Base-by-base conservation (phyloP, 2,888 invertebrate genomes). In the Clostera curtula region DNA sequence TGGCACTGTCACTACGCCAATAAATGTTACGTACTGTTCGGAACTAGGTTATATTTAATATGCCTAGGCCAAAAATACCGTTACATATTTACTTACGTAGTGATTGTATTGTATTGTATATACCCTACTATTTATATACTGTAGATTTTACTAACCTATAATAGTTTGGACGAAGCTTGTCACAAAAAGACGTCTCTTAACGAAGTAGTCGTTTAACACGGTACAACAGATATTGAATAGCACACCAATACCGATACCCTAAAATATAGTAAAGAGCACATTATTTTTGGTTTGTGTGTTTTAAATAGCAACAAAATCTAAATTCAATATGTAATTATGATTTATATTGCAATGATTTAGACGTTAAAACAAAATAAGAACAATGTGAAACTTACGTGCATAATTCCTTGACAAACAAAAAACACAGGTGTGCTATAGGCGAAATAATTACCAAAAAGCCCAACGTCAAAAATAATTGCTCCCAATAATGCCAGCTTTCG, bases 161-260 rank as follows among this genome's bases (percentile, higher is more conserved):
- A 60, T 10, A 16, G 60, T 56, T 36, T 72, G 67, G 6, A 55
- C 49, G 2, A 68, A 26, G 26, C 67, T 64, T 8, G 60, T 41
- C 4, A 60, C 55, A 7, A 73, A 53, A 20, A 73, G 37, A 31
- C 67, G 55, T 34, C 55, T 67, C 24, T 58, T 49, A 3, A 60
- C 40, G 24, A 74, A 76, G 33, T 75, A 75, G 7, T 64, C 55
- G 22, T 68, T 73, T 1, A 73, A 4, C 12, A 54, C 27, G 0
- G 71, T 61, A 19, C 40, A 57, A 1, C 58, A 46, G 13, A 68
- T 28, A 34, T 66, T 74, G 25, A 38, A 58, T 11, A 65, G 27
- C 2, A 64, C 36, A n/a, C 74, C 74, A 5, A 43, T 6, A 1
- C 68, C 60, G 2, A 48, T 4, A 17, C 51, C 53, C 75, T 76